A percentile compares a stretch with the other conserved stretches of the same genome.
Conservation (phyloP, 2,797 vertebrate genomes). For the Holocentrus rufus region DNA sequence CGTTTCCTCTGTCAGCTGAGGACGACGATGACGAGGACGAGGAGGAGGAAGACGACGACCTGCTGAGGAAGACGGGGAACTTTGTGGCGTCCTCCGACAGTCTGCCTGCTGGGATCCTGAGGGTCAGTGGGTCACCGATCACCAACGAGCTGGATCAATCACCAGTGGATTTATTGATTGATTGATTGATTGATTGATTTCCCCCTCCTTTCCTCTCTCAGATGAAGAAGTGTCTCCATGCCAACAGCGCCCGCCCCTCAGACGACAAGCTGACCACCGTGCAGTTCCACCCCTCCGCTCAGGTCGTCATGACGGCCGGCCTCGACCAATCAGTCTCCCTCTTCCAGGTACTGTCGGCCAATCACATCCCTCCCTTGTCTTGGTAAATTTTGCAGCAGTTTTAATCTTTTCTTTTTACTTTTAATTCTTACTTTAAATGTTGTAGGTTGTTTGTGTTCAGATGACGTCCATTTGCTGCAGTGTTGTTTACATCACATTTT, state of each 20-base stretch:
- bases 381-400: too few relatives aligned
- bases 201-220: slow-evolving; percentile 67
- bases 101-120: slow-evolving; percentile 86
- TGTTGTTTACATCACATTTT: too few relatives aligned
- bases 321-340: slow-evolving; percentile 88
- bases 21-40: slow-evolving; percentile 68
- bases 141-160: too few relatives aligned
- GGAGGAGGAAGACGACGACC: slow-evolving; percentile 83
- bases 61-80: slow-evolving; percentile 89
- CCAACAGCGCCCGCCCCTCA: slow-evolving; percentile 85
- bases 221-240: slow-evolving; percentile 88
- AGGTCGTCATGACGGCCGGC: slow-evolving; percentile 92
- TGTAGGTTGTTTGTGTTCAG: too few relatives aligned
- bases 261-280: slow-evolving; percentile 83
- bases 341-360: slow-evolving; percentile 86
- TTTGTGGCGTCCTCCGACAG: slow-evolving; percentile 84
- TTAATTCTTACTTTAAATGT: too few relatives aligned
- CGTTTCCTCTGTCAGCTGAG: slow-evolving; percentile 8
- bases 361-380: background rate
- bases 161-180: too few relatives aligned
- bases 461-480: too few relatives aligned
- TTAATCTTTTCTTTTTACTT: too few relatives aligned
- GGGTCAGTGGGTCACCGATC: too few relatives aligned
- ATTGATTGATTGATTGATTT: too few relatives aligned
- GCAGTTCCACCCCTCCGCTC: slow-evolving; percentile 94